A percentile compares a stretch with the other conserved stretches of the same genome.
phyloP scores from a whole-genome alignment of 2,113 vertebrate genomes.

The Illadopsis cleaveri region DNA sequence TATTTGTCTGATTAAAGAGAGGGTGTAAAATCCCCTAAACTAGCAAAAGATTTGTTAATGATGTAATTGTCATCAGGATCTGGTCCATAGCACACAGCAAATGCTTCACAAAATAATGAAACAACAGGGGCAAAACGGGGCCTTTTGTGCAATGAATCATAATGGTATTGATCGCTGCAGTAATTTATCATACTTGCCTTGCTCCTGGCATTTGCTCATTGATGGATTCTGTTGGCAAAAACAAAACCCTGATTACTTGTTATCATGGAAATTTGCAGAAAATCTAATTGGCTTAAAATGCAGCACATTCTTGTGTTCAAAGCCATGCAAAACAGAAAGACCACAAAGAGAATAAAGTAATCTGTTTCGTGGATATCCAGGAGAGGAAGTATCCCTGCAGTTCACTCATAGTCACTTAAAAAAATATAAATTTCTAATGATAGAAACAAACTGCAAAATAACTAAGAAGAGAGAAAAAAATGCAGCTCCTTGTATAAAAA shows the following conservation, averaged over 20 bases:
- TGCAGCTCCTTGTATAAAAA: background rate
- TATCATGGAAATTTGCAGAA: background rate
- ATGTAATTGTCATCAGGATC: background rate
- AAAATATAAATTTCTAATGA: background rate
- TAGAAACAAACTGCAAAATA: background rate
- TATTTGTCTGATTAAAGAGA: background rate
- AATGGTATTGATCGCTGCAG: background rate
- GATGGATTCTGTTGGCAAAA: background rate
- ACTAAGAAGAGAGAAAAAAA: background rate
- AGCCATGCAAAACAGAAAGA: background rate
- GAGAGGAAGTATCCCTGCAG: background rate
- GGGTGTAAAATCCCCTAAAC: background rate
- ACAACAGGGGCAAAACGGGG: background rate
- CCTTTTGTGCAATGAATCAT: background rate
- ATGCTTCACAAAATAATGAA: background rate
- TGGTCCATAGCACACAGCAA: background rate
- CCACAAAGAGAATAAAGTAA: background rate
- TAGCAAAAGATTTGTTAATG: background rate
- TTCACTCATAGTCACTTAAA: background rate
- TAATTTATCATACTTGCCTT: background rate
- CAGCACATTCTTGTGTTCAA: background rate
- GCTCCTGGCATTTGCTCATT: background rate
- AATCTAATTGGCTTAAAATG: background rate
- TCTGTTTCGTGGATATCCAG: background rate
- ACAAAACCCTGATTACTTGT: background rate